Evolutionary conservation across 2,888 invertebrate genomes (phyloP).

Genomic region (Phaedon cochleariae): DNA sequence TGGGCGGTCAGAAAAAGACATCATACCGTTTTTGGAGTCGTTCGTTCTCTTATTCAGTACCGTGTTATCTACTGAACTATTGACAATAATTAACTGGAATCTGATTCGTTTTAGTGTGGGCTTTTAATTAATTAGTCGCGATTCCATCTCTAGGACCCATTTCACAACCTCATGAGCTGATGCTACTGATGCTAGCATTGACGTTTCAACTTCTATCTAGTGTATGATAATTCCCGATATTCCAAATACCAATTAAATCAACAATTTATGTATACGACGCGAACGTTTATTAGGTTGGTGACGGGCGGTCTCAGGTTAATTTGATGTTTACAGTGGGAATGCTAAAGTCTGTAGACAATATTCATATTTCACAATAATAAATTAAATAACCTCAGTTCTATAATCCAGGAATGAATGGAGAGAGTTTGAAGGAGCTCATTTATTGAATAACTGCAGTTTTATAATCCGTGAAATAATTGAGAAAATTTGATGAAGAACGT

Average conservation of each 20-base stretch:
- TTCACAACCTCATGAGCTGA: neutral
- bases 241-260: neutral
- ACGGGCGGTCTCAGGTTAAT: neutral
- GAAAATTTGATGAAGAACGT: no score
- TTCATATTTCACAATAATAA: no score
- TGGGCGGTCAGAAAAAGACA: neutral
- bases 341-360: no score
- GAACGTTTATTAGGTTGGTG: neutral
- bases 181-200: neutral
- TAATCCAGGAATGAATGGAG: no score
- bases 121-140: neutral
- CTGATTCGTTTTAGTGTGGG: neutral
- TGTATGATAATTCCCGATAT: neutral
- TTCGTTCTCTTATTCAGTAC: neutral
- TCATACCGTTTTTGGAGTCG: neutral
- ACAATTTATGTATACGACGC: neutral
- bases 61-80: neutral
- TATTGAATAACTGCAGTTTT: no score
- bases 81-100: neutral
- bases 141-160: neutral
- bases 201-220: neutral
- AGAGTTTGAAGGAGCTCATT: no score
- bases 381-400: no score
- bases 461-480: no score
- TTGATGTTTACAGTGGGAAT: neutral